Evolutionary conservation across 2,888 invertebrate genomes (phyloP).

Genomic region (Mesochorus sp.): DNA sequence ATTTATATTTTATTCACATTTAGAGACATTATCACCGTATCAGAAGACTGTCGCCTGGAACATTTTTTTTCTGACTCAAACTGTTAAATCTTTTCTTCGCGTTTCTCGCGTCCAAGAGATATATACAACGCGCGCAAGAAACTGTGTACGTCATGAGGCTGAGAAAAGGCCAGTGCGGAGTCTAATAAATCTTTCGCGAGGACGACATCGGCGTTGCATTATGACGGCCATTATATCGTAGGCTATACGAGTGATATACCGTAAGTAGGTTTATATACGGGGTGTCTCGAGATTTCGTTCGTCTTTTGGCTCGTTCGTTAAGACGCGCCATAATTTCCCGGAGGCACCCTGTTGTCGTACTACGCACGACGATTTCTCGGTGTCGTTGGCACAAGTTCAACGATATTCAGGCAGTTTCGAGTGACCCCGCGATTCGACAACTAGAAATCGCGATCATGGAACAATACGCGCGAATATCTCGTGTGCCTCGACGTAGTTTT

Average conservation of each 20-base stretch:
- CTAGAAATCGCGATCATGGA: too few relatives aligned
- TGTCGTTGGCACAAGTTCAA: conserved; percentile 70
- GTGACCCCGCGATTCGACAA: too few relatives aligned
- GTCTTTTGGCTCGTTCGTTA: too few relatives aligned
- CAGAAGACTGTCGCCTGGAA: too few relatives aligned
- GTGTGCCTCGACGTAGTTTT: background rate
- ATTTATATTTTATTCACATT: too few relatives aligned
- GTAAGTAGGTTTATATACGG: too few relatives aligned
- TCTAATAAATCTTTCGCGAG: conserved; percentile 62
- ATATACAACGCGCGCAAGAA: conserved; percentile 15
- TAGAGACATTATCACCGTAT: too few relatives aligned
- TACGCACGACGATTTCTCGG: background rate
- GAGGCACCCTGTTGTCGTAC: too few relatives aligned
- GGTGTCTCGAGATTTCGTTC: too few relatives aligned
- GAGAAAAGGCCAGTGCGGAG: conserved; percentile 54
- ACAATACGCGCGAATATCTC: background rate
- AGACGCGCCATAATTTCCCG: too few relatives aligned
- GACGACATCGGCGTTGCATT: conserved; percentile 60
- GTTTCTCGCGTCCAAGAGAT: background rate
- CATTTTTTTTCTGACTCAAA: background rate
- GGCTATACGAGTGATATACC: conserved; percentile 19
- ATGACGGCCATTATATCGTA: conserved; percentile 64
- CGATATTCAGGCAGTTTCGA: conserved; percentile 53
- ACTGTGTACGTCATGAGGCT: too few relatives aligned
- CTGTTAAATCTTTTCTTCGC: conserved; percentile 11